Evolutionary conservation across 64 coral and sea anemone species (phyloP).

Genomic region (Porites australiensis): DNA sequence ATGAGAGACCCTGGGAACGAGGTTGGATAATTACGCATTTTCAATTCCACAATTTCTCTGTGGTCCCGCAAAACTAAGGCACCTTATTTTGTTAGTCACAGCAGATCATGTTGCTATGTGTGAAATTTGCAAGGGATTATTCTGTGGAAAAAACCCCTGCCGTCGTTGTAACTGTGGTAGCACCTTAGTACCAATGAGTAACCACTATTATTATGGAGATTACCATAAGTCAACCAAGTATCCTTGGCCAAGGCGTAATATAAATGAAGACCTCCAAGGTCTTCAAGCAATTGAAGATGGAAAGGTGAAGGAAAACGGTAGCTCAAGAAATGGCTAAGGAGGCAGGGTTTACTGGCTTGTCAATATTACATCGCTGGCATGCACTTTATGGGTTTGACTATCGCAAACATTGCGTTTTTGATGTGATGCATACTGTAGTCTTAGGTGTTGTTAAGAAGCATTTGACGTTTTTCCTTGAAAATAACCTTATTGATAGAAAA

Average conservation of each 20-base stretch:
- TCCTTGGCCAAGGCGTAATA: conserved; percentile 61
- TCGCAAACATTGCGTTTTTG: conserved; percentile 53
- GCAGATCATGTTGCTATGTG: conserved; percentile 63
- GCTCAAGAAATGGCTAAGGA: conserved; percentile 63
- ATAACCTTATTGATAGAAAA: conserved; percentile 28
- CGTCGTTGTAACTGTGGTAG: conserved; percentile 63
- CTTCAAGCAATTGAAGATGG: conserved; percentile 42
- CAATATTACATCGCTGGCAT: conserved; percentile 53
- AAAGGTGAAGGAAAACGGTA: conserved; percentile 65
- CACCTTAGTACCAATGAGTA: not conserved
- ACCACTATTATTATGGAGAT: conserved; percentile 68
- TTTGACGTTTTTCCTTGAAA: conserved; percentile 43
- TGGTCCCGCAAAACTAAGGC: conserved; percentile 18
- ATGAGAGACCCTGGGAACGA: too few species aligned
- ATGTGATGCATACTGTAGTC: conserved; percentile 33
- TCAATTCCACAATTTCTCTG: conserved; percentile 38
- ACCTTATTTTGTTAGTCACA: conserved; percentile 52
- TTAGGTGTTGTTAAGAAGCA: conserved; percentile 61
- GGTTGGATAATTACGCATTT: conserved; percentile 59
- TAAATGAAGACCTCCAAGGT: conserved; percentile 38
- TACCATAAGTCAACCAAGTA: conserved; percentile 34
- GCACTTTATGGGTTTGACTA: conserved; percentile 71
- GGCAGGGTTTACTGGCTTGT: conserved; percentile 74
- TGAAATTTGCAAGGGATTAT: conserved; percentile 53
- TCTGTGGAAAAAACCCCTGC: conserved; percentile 64